These are phyloP conservation scores for Vanessa tameamea DNA, from an alignment of 1,140 invertebrate genomes.

Conservation along the genomic window DNA sequence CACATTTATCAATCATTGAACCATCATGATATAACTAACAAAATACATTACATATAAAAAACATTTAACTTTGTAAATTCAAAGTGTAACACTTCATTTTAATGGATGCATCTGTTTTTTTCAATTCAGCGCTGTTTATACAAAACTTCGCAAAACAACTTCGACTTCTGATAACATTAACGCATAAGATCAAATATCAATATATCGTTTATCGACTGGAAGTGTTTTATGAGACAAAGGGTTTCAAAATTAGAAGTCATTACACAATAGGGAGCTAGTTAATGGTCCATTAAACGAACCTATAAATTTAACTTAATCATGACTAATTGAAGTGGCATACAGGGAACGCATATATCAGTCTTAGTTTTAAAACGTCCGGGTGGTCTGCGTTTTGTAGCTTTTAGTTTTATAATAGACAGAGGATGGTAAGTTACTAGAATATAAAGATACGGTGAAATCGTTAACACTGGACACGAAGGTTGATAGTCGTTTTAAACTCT, in stretches of 20 bases:
- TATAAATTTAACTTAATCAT: conserved; percentile 78
- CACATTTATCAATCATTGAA: too few species aligned
- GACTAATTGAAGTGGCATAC: conserved; percentile 73
- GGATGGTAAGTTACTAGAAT: conserved; percentile 60
- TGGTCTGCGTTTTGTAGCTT: conserved; percentile 58
- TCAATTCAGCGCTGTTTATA: not conserved
- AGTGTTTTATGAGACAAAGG: conserved; percentile 67
- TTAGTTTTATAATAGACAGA: conserved; percentile 58
- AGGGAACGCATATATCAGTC: conserved; percentile 52
- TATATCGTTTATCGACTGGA: conserved; percentile 62
- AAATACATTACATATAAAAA: too few species aligned
- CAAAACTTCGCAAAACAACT: conserved; percentile 7
- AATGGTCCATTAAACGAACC: conserved; percentile 75
- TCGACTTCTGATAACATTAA: conserved; percentile 2
- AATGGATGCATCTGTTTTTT: not conserved
- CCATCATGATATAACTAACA: too few species aligned
- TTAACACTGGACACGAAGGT: conserved; percentile 41
- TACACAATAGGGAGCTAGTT: conserved; percentile 65
- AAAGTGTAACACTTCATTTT: not conserved
- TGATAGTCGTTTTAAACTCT: conserved; percentile 23
- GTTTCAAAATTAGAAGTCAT: conserved; percentile 71
- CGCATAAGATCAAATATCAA: conserved; percentile 56
- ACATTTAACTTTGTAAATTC: not conserved
- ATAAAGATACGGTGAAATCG: conserved; percentile 64
- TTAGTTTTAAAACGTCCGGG: conserved; percentile 57